Percentiles rank a stretch among this genome's conserved stretches.
Conservation (phyloP, 2,888 invertebrate species). For the Tricholauxania praeusta region DNA sequence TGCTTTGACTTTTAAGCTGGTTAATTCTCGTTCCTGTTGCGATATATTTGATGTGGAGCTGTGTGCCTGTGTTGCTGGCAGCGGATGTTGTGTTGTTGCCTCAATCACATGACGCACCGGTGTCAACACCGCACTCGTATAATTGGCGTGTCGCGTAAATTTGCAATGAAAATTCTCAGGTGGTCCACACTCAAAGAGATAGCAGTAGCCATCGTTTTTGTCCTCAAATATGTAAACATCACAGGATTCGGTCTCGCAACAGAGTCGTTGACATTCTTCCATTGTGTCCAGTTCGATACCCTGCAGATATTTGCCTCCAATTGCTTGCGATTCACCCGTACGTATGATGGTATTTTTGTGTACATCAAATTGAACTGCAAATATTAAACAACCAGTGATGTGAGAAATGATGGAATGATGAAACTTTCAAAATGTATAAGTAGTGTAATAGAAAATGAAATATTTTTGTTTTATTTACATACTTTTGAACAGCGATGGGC, state of each 20-base stretch:
- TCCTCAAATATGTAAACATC: constrained; percentile 94
- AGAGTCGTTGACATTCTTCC: constrained; percentile 85
- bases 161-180: constrained; percentile 93
- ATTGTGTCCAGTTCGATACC: constrained; percentile 85
- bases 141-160: constrained; percentile 89
- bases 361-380: constrained; percentile 77
- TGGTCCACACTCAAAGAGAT: constrained; percentile 90
- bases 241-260: constrained; percentile 88
- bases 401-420: constrained; percentile 10
- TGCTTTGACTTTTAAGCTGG: constrained; percentile 64
- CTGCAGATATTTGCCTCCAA: constrained; percentile 90
- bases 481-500: no score
- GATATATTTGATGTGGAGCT: constrained; percentile 56
- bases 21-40: constrained; percentile 67
- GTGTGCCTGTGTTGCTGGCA: background rate
- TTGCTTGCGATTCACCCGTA: constrained; percentile 87
- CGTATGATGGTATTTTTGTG: constrained; percentile 91
- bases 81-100: constrained; percentile 43
- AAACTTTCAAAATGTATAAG: background rate
- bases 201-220: constrained; percentile 87
- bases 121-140: constrained; percentile 86
- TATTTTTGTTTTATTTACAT: no score
- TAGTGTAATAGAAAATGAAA: no score
- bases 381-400: background rate
- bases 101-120: constrained; percentile 68